Base-by-base conservation (phyloP, 2,888 invertebrate species). In the Erpobdella octoculata region DNA sequence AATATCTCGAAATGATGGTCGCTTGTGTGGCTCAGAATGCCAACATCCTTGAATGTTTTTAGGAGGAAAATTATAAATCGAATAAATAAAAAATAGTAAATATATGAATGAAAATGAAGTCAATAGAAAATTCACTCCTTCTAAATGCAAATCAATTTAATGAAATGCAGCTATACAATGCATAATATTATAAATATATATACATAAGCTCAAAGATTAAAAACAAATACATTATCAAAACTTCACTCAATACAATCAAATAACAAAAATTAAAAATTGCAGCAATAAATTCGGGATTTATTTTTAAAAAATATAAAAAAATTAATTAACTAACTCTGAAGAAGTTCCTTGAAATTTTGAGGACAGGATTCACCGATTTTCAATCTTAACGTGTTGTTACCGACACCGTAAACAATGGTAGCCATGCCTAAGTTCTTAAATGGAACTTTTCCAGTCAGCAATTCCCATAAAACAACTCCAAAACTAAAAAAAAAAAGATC, bases 381-480 rank as follows among this genome's bases (percentile, higher is more conserved):
- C 35, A 71, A 35, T 37, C 53, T 71, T 12, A 71, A 38, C 12
- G 66, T 71, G 71, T 71, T 71, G 48, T 71, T 65, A 28, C 71
- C 71, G 31, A 71, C 71, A 3, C 71, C 71, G n/a, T 71, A 71
- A 25, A 71, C 36, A 36, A 71, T 71, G 71, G 71, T 66, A 1
- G 71, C 71, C 65, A 71, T 66, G 58, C 66, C 66, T 65, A 71
- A 71, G 15, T 66, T 66, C 25, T 71, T 66, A 53, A 66, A 71
- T 4, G 71, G 71, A 8, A 66, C 66, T 53, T 71, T 71, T 21
- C 71, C 64, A 6, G 95, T 96, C 76, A 96, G 87, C 74, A 96
- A 86, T 83, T 96, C 96, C 96, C 96, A 96, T 31, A 96, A 86
- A 70, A 96, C 86, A 70, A 96, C 94, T 72, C 95, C 95, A 84